Evolutionary conservation across 1,140 invertebrate species (phyloP).

Genomic region (Vanessa tameamea): DNA sequence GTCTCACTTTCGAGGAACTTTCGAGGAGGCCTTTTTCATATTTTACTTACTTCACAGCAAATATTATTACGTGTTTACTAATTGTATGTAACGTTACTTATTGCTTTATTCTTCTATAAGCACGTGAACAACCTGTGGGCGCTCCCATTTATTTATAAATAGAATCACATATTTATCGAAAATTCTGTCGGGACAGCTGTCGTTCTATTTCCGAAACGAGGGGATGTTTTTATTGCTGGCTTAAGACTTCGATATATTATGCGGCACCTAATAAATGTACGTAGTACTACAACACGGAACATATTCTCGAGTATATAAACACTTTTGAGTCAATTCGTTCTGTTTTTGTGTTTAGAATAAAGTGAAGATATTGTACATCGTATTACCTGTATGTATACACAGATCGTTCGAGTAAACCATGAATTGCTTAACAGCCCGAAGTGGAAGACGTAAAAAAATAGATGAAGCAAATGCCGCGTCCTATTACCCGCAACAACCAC

Average conservation of each 20-base stretch:
- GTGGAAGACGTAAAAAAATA: slow-evolving; percentile 44
- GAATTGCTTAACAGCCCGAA: slow-evolving; percentile 60
- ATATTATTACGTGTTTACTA: no score
- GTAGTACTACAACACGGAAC: neutral
- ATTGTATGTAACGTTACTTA: neutral
- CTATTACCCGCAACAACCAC: slow-evolving; percentile 59
- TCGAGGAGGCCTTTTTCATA: no score
- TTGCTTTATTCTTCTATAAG: neutral
- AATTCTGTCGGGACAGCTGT: slow-evolving; percentile 70
- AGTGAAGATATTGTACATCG: neutral
- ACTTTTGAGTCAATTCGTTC: neutral
- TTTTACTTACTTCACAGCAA: no score
- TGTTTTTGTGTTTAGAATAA: neutral
- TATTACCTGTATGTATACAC: neutral
- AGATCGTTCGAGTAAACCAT: slow-evolving; percentile 48
- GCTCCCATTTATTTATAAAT: slow-evolving; percentile 38
- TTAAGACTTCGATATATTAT: slow-evolving; percentile 39
- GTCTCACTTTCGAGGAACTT: no score
- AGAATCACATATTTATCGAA: slow-evolving; percentile 63
- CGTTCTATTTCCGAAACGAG: slow-evolving; percentile 70
- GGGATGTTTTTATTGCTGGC: slow-evolving; percentile 47
- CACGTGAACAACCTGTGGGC: neutral
- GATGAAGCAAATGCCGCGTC: slow-evolving; percentile 51
- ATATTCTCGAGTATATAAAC: slow-evolving; percentile 1
- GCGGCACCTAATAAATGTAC: slow-evolving; percentile 37